Percentiles rank a stretch among this genome's conserved stretches.
Evolutionary conservation across 2,888 invertebrate species (phyloP).

Genomic region (Pollenia angustigena): DNA sequence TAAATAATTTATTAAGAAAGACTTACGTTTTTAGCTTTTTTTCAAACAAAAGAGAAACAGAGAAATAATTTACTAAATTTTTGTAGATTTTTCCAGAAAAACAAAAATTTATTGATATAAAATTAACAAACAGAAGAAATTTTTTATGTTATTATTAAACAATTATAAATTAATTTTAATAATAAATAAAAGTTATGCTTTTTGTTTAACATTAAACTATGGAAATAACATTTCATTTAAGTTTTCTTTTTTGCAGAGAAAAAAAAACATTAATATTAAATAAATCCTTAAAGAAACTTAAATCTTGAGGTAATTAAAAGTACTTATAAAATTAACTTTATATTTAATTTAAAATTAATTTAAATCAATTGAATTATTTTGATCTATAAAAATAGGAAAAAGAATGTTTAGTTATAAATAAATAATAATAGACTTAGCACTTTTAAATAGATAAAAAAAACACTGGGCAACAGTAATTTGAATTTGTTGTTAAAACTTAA

Average conservation of each 20-base stretch:
- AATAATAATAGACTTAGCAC: neutral
- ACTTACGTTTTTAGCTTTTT: slow-evolving; percentile 65
- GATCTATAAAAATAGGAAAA: slow-evolving; percentile 34
- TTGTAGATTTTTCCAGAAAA: slow-evolving; percentile 57
- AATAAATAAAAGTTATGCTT: slow-evolving; percentile 73
- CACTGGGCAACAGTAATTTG: slow-evolving; percentile 46
- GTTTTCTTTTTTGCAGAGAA: slow-evolving; percentile 34
- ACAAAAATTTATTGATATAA: slow-evolving; percentile 67
- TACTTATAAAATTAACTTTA: slow-evolving; percentile 24
- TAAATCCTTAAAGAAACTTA: neutral
- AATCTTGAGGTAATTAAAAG: slow-evolving; percentile 32
- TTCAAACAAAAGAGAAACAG: slow-evolving; percentile 20
- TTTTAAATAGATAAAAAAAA: neutral
- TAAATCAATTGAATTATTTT: slow-evolving; percentile 39
- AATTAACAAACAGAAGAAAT: slow-evolving; percentile 46
- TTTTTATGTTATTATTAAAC: slow-evolving; percentile 23
- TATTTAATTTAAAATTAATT: slow-evolving; percentile 15
- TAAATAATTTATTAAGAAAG: slow-evolving; percentile 25
- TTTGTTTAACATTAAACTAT: slow-evolving; percentile 72
- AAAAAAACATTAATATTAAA: slow-evolving; percentile 25
- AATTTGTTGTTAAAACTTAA: neutral
- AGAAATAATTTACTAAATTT: slow-evolving; percentile 58
- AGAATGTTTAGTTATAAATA: neutral
- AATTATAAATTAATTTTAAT: slow-evolving; percentile 26
- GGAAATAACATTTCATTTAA: slow-evolving; percentile 45